These are phyloP conservation scores for Colaptes auratus DNA, from an alignment of 2,113 vertebrate genomes.

Conservation along the genomic window DNA sequence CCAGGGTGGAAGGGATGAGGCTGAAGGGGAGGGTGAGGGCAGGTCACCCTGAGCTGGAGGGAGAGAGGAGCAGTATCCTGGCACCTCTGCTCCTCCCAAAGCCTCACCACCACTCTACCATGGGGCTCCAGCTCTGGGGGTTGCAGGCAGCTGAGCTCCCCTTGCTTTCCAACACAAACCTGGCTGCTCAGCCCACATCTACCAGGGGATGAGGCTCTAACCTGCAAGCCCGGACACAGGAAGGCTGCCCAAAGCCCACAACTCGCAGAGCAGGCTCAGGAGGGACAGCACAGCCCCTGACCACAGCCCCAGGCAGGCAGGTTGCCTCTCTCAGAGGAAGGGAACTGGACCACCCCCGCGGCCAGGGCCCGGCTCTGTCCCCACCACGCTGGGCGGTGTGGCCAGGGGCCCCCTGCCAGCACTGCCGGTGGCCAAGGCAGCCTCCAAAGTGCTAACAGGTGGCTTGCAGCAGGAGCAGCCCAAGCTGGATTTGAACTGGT, in stretches of 20 bases:
- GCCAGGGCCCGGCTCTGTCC: accelerated
- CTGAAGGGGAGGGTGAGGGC: not conserved
- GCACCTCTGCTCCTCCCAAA: not conserved
- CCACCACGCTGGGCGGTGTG: accelerated
- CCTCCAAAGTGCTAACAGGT: constrained; percentile 27
- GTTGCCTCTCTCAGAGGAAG: not conserved
- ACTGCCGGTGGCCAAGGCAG: not conserved
- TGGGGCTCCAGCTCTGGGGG: not conserved
- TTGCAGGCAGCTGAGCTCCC: not conserved
- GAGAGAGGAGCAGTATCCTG: not conserved
- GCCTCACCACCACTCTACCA: not conserved
- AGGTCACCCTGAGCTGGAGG: not conserved
- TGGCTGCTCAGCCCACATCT: constrained; percentile 2
- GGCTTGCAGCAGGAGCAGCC: constrained; percentile 35
- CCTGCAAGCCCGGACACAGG: not conserved
- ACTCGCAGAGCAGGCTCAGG: not conserved
- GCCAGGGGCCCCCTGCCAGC: not conserved
- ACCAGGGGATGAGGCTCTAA: not conserved
- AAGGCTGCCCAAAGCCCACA: not conserved
- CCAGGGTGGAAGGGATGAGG: not conserved
- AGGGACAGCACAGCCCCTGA: not conserved
- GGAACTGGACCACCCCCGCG: not conserved
- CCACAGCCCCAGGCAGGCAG: not conserved
- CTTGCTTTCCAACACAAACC: constrained; percentile 2
- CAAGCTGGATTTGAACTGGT: not conserved